phyloP scores from a whole-genome alignment of 2,797 vertebrate species.

The Halcyon chelicuti region DNA sequence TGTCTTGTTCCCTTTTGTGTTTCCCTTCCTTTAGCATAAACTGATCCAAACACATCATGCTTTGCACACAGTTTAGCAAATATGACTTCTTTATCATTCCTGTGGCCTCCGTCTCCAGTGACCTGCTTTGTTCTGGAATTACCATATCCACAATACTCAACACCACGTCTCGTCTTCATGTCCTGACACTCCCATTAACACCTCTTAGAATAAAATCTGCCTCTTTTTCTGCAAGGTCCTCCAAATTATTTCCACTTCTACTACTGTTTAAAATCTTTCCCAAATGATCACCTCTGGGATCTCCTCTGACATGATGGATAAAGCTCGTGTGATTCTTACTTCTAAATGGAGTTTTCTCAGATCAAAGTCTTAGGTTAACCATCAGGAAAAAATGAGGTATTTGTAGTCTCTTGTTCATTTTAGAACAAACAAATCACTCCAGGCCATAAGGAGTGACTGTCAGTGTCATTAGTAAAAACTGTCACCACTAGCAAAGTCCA shows the following conservation, averaged over 20 bases:
- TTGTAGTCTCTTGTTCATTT: not conserved
- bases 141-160: not conserved
- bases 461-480: not conserved
- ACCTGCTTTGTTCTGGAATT: not conserved
- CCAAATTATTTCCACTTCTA: not conserved
- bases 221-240: not conserved
- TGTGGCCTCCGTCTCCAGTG: not conserved
- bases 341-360: slow-evolving; percentile 20
- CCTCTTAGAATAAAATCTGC: not conserved
- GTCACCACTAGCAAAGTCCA: not conserved
- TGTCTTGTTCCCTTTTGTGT: not conserved
- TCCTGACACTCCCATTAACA: not conserved
- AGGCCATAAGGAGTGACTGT: not conserved
- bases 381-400: not conserved
- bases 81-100: not conserved
- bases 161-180: accelerated
- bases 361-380: not conserved
- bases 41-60: not conserved
- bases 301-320: not conserved
- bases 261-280: not conserved
- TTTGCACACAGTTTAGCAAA: not conserved
- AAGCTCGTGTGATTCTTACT: not conserved
- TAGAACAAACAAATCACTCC: not conserved
- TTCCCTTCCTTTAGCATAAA: not conserved
- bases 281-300: not conserved